phyloP scores from a whole-genome alignment of 2,113 vertebrate species.

The Cnemophilus loriae region DNA sequence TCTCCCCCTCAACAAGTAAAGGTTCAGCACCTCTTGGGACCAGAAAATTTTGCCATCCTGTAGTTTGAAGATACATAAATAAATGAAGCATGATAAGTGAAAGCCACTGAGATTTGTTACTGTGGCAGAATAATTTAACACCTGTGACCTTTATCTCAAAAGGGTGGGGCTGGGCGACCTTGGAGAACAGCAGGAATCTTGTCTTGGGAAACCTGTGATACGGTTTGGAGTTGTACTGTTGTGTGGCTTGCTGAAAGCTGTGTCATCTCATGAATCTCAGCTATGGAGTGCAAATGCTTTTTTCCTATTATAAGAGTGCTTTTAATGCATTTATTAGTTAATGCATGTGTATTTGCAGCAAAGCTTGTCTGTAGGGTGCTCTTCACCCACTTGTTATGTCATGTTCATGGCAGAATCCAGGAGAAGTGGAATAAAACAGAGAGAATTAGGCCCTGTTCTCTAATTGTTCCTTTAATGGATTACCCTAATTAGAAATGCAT shows the following conservation, averaged over 20 bases:
- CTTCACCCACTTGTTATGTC: not conserved
- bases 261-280: not conserved
- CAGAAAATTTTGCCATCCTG: not conserved
- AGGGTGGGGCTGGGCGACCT: not conserved
- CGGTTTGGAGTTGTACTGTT: not conserved
- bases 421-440: not conserved
- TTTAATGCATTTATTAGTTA: not conserved
- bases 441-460: not conserved
- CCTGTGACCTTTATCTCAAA: not conserved
- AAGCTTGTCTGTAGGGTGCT: not conserved
- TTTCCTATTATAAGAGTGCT: not conserved
- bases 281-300: not conserved
- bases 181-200: not conserved
- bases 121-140: not conserved
- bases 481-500: constrained; percentile 33
- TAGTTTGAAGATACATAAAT: not conserved
- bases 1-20: not conserved
- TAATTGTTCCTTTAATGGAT: constrained; percentile 46
- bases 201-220: not conserved
- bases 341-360: not conserved
- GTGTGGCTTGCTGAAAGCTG: not conserved
- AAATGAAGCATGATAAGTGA: not conserved
- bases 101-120: not conserved
- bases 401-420: not conserved
- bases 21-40: not conserved